Evolutionary conservation across 2,113 vertebrate genomes (phyloP).

Genomic region (Anguilla japonica): DNA sequence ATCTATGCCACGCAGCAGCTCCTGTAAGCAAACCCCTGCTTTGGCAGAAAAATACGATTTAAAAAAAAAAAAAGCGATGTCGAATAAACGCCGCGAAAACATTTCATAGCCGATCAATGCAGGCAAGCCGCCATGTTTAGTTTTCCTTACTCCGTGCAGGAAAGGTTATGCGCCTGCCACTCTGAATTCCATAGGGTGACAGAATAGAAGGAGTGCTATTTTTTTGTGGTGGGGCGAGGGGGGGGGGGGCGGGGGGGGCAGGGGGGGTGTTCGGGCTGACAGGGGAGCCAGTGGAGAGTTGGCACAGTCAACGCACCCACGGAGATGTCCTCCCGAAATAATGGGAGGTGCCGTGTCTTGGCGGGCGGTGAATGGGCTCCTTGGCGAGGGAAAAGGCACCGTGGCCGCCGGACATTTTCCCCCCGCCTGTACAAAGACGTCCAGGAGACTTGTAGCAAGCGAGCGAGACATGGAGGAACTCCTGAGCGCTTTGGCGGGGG

Average conservation of each 20-base stretch:
- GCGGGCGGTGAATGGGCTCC: slow-evolving; percentile 63
- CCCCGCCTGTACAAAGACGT: slow-evolving; percentile 28
- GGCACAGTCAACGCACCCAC: slow-evolving; percentile 55
- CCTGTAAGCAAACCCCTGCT: neutral
- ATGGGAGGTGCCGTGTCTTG: slow-evolving; percentile 50
- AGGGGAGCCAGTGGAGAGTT: slow-evolving; percentile 47
- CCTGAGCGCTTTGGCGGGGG: slow-evolving; percentile 30
- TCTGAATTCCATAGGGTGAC: slow-evolving; percentile 6
- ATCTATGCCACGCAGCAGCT: neutral
- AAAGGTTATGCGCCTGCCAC: slow-evolving; percentile 18
- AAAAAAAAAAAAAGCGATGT: neutral
- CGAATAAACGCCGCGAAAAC: neutral
- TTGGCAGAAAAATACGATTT: neutral
- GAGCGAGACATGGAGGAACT: slow-evolving; percentile 27
- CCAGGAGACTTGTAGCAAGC: slow-evolving; percentile 31
- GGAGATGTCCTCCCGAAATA: slow-evolving; percentile 50
- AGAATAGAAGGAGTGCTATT: slow-evolving; percentile 15
- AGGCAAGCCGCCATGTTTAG: neutral
- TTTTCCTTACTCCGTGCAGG: slow-evolving; percentile 6
- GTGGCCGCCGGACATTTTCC: slow-evolving; percentile 24
- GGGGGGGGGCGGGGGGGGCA: slow-evolving; percentile 24
- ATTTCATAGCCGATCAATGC: slow-evolving; percentile 15
- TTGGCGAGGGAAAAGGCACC: slow-evolving; percentile 49
- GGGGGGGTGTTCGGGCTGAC: slow-evolving; percentile 26
- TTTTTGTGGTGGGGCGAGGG: slow-evolving; percentile 7